Percentiles rank a stretch among this genome's conserved stretches.
These are phyloP conservation scores for Tricholaema leucomelas DNA, from an alignment of 2,113 vertebrate species.

Conservation along the genomic window DNA sequence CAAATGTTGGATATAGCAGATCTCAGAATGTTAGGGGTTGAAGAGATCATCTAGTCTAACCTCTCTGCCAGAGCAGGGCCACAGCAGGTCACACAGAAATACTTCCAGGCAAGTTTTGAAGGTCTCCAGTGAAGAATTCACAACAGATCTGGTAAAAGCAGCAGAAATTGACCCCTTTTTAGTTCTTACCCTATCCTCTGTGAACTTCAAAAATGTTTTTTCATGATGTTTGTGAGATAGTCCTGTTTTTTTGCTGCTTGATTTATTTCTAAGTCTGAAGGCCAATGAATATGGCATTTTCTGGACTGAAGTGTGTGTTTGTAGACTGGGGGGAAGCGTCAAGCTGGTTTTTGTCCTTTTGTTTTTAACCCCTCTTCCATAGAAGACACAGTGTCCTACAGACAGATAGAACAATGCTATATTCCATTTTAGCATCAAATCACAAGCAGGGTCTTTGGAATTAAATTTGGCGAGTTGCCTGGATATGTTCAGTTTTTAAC, in stretches of 20 bases:
- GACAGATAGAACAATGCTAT: conserved; percentile 75
- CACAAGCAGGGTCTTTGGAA: conserved; percentile 79
- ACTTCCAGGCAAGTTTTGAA: no score
- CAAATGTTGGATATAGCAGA: neutral
- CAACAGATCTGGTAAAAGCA: neutral
- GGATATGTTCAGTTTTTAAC: conserved; percentile 87
- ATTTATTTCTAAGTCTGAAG: conserved; percentile 62
- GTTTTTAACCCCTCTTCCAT: conserved; percentile 55
- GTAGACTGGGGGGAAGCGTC: conserved; percentile 39
- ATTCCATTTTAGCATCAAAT: conserved; percentile 74
- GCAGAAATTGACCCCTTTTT: neutral
- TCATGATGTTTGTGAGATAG: conserved; percentile 26
- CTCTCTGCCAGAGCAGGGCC: no score
- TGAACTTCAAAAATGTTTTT: conserved; percentile 12
- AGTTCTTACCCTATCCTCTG: neutral
- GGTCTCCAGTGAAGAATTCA: no score
- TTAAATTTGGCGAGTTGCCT: conserved; percentile 85
- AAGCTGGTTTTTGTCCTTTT: conserved; percentile 61
- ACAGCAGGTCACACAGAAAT: no score
- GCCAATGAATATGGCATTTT: conserved; percentile 60
- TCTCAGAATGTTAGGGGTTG: no score
- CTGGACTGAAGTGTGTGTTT: conserved; percentile 50
- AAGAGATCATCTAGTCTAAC: no score
- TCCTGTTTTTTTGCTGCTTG: conserved; percentile 7
- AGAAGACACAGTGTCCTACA: conserved; percentile 77